Conservation (phyloP, 2,113 vertebrate genomes). For the Plecturocebus donacophilus region DNA sequence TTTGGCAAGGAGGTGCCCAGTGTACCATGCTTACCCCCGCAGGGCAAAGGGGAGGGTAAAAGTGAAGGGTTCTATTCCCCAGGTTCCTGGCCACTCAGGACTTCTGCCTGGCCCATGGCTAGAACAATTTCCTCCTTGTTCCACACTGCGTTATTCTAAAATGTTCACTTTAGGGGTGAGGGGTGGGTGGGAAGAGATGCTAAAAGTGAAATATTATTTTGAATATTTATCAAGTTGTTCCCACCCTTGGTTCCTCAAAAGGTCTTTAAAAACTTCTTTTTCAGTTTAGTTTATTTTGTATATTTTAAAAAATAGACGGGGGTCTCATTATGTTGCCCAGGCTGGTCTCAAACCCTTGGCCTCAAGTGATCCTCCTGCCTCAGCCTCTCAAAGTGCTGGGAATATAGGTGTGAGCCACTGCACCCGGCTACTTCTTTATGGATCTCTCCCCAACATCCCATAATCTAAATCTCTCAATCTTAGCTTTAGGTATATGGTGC, state of each 20-base stretch:
- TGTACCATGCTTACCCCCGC: accelerated
- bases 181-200: background rate
- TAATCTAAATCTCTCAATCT: background rate
- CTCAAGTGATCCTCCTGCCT: too few species aligned
- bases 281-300: background rate
- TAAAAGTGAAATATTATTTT: background rate
- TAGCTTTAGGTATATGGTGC: accelerated
- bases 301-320: too few species aligned
- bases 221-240: background rate
- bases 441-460: background rate
- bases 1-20: background rate
- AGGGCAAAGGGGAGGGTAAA: background rate
- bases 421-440: too few species aligned
- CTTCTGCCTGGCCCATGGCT: background rate
- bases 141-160: background rate
- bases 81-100: background rate
- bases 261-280: background rate
- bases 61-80: background rate
- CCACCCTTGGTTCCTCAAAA: background rate
- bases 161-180: background rate
- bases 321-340: too few species aligned
- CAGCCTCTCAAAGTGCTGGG: too few species aligned
- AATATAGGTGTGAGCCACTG: too few species aligned
- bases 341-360: too few species aligned
- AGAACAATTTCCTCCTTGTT: background rate